phyloP scores from a whole-genome alignment of 2,888 invertebrate species.

The Chorisops tibialis region DNA sequence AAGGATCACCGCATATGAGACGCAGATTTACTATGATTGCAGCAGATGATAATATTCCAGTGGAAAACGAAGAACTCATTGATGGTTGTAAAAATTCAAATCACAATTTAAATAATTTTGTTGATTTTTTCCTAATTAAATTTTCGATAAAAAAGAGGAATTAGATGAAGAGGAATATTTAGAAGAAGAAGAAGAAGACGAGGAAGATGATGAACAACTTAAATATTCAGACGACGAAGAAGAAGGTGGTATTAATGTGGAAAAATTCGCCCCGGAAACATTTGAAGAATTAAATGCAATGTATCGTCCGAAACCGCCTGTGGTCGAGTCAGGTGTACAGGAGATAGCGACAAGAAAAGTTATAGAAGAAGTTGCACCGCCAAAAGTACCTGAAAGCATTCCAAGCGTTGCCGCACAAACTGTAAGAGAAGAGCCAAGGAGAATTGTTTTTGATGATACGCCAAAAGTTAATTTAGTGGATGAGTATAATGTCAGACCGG shows the following conservation, averaged over 20 bases:
- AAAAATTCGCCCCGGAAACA: constrained; percentile 43
- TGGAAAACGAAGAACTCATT: constrained; percentile 41
- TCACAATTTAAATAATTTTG: background rate
- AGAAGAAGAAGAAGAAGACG: constrained; percentile 36
- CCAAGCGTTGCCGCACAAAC: background rate
- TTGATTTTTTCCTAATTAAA: background rate
- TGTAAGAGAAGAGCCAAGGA: background rate
- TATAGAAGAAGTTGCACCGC: constrained; percentile 50
- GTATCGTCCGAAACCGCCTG: constrained; percentile 37
- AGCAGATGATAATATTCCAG: constrained; percentile 44
- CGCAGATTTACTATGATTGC: constrained; percentile 48
- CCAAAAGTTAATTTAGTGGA: background rate
- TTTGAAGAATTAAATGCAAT: constrained; percentile 47
- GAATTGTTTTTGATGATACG: background rate
- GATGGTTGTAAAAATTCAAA: constrained; percentile 41
- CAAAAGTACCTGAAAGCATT: constrained; percentile 21
- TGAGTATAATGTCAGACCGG: constrained; percentile 38
- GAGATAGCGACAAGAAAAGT: constrained; percentile 36
- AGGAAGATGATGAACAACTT: constrained; percentile 34
- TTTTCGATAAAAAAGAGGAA: constrained; percentile 14
- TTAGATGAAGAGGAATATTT: constrained; percentile 42
- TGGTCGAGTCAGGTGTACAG: constrained; percentile 38
- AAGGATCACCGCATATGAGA: constrained; percentile 40
- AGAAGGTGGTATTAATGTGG: constrained; percentile 38
- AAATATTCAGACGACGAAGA: constrained; percentile 38